Conservation (phyloP, 2,797 vertebrate species). For the Brachymystax lenok region DNA sequence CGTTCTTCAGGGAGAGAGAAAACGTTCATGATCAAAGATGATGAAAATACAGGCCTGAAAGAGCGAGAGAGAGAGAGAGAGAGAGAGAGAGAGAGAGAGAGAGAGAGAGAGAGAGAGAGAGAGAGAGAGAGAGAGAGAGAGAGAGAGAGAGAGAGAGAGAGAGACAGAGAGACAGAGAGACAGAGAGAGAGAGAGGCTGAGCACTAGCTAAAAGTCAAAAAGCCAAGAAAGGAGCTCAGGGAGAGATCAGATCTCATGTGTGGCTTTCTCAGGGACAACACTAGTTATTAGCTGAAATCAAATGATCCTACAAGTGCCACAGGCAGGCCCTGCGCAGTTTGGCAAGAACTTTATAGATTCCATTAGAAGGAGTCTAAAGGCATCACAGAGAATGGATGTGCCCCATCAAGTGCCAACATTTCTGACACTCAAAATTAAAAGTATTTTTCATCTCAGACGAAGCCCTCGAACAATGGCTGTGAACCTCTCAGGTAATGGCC, state of each 20-base stretch:
- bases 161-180: no score
- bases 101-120: no score
- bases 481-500: neutral
- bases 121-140: no score
- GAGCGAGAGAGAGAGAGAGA: no score
- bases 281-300: slow-evolving; percentile 74
- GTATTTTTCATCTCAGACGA: slow-evolving; percentile 69
- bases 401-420: slow-evolving; percentile 53
- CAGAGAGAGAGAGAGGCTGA: no score
- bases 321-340: slow-evolving; percentile 46
- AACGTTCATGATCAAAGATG: neutral
- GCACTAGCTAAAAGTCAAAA: no score
- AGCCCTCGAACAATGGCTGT: slow-evolving; percentile 42
- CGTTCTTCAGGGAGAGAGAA: neutral
- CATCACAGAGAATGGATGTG: slow-evolving; percentile 67
- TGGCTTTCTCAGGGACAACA: slow-evolving; percentile 67
- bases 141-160: no score
- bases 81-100: no score
- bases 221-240: slow-evolving; percentile 51
- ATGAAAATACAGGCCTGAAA: no score
- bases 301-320: slow-evolving; percentile 74
- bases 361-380: slow-evolving; percentile 59
- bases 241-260: slow-evolving; percentile 66
- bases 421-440: slow-evolving; percentile 71
- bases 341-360: slow-evolving; percentile 47